These are phyloP conservation scores for Thalassophryne amazonica DNA, from an alignment of 2,797 vertebrate species.

Conservation along the genomic window DNA sequence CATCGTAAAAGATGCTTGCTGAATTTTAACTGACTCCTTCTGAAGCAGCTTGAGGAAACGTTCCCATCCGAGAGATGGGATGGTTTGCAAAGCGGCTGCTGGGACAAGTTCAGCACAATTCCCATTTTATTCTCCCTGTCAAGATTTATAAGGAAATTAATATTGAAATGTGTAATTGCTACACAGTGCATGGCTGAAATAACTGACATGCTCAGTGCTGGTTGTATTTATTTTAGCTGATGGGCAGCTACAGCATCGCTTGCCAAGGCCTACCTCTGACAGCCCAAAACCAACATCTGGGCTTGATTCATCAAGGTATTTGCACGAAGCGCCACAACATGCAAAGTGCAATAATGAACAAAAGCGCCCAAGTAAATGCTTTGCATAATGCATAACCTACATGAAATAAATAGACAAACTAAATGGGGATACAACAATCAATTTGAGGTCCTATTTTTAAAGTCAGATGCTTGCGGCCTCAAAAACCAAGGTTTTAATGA, in stretches of 20 bases:
- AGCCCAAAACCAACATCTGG: conserved; percentile 64
- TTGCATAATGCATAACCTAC: conserved; percentile 42
- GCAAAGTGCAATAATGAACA: conserved; percentile 65
- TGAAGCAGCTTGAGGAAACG: conserved; percentile 21
- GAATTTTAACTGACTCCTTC: conserved; percentile 45
- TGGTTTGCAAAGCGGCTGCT: conserved; percentile 27
- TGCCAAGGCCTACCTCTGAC: conserved; percentile 56
- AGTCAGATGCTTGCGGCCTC: conserved; percentile 55
- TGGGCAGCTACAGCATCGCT: conserved; percentile 39
- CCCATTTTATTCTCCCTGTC: conserved; percentile 62
- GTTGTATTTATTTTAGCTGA: conserved; percentile 68
- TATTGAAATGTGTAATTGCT: conserved; percentile 71
- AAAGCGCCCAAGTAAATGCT: conserved; percentile 42
- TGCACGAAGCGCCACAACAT: conserved; percentile 55
- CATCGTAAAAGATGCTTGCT: conserved; percentile 55
- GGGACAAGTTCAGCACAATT: conserved; percentile 49
- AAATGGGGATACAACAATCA: conserved; percentile 52
- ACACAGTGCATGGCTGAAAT: conserved; percentile 60
- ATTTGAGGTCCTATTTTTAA: conserved; percentile 62
- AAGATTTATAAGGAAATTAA: conserved; percentile 66
- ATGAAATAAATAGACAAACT: conserved; percentile 66
- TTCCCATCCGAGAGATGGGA: conserved; percentile 7
- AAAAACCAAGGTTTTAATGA: conserved; percentile 55
- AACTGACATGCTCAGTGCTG: conserved; percentile 57
- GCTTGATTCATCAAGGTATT: conserved; percentile 73